A percentile compares a stretch with the other conserved stretches of the same genome.
These are phyloP conservation scores for Coptodon rendalli DNA, from an alignment of 2,113 vertebrate species.

Conservation along the genomic window DNA sequence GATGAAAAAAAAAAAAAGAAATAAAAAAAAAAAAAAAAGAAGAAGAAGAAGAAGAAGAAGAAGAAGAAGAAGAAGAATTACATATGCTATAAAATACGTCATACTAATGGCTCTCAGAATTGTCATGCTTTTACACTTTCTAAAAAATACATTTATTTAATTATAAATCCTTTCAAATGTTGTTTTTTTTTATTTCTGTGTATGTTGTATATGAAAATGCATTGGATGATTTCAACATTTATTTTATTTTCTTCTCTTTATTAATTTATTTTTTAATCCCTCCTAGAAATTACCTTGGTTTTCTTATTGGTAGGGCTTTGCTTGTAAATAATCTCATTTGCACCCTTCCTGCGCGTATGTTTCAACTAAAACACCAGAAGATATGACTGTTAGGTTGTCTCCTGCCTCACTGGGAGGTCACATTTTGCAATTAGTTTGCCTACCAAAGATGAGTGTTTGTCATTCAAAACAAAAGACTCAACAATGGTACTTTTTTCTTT, in stretches of 20 bases:
- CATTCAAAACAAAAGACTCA: background rate
- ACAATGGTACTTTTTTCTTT: background rate
- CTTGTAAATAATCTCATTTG: slow-evolving; percentile 3
- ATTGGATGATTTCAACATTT: background rate
- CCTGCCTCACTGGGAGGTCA: background rate
- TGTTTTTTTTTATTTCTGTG: background rate
- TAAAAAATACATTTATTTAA: background rate
- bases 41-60: rapidly evolving
- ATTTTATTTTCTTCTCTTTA: background rate
- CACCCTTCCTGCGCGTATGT: background rate
- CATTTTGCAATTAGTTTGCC: background rate
- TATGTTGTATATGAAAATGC: background rate
- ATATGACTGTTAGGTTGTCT: slow-evolving; percentile 8
- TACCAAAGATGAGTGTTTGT: background rate
- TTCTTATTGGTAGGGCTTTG: background rate
- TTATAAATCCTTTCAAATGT: background rate
- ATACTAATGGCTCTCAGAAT: background rate
- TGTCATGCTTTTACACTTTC: background rate
- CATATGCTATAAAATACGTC: background rate
- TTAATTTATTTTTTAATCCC: background rate
- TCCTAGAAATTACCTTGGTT: background rate
- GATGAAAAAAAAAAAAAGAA: background rate
- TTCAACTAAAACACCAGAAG: background rate
- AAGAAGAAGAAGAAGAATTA: background rate
- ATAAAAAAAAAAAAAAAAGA: background rate